phyloP scores from a whole-genome alignment of 1,140 invertebrate genomes.

The Augochlora pura region DNA sequence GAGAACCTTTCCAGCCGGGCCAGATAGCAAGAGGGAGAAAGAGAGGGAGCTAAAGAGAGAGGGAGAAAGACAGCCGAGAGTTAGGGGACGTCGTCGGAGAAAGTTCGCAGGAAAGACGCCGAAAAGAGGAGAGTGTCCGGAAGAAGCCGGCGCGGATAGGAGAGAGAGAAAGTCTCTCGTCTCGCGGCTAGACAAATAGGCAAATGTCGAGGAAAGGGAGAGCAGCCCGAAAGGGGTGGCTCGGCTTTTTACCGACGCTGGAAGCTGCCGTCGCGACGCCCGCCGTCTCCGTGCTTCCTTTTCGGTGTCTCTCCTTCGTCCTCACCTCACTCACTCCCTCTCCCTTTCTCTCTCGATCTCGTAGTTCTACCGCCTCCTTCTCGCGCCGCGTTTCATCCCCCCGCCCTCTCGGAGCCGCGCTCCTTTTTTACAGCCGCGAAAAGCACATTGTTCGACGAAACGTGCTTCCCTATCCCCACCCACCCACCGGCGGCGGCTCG shows the following conservation, averaged over 20 bases:
- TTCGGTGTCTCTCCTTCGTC: constrained; percentile 9
- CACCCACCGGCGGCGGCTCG: neutral
- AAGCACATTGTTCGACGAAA: constrained; percentile 52
- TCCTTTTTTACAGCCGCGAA: constrained; percentile 34
- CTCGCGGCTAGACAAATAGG: constrained; percentile 54
- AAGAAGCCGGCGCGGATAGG: constrained; percentile 2
- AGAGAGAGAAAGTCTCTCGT: constrained; percentile 34
- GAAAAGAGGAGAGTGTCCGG: neutral
- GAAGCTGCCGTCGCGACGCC: constrained; percentile 37
- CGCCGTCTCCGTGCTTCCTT: constrained; percentile 30
- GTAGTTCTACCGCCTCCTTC: neutral
- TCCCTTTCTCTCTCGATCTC: neutral
- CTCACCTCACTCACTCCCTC: neutral
- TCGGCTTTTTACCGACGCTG: constrained; percentile 28
- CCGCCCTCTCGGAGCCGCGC: too few relatives aligned
- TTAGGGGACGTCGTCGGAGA: neutral
- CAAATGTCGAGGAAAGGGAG: constrained; percentile 37
- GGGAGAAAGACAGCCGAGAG: too few relatives aligned
- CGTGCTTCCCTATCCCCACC: constrained; percentile 10
- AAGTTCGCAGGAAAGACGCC: neutral
- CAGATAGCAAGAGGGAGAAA: constrained; percentile 32
- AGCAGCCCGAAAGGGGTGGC: constrained; percentile 1
- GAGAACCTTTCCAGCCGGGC: neutral
- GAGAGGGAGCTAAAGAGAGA: constrained; percentile 33
- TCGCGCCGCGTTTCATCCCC: neutral